phyloP scores from a whole-genome alignment of 2,113 vertebrate species.

The Ophthalmolycus amberensis region DNA sequence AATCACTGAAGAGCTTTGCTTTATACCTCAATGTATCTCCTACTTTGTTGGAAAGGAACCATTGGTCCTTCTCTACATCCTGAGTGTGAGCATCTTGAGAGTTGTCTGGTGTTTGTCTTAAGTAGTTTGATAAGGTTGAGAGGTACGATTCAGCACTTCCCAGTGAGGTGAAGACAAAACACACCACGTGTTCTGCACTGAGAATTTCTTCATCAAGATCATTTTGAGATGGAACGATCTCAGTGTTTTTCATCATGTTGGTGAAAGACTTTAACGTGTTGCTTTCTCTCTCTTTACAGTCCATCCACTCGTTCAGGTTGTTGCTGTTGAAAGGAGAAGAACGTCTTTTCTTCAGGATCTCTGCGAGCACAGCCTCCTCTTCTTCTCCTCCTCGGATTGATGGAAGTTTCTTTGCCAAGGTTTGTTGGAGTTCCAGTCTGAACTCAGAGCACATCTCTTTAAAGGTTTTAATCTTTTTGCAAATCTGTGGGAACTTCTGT shows the following conservation, averaged over 20 bases:
- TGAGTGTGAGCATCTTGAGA: no score
- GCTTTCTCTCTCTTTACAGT: constrained; percentile 56
- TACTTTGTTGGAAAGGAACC: no score
- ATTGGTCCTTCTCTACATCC: no score
- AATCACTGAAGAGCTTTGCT: no score
- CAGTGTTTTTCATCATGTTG: constrained; percentile 42
- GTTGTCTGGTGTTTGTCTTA: background rate
- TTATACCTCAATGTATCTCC: no score
- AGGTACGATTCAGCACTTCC: constrained; percentile 44
- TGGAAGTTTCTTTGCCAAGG: no score
- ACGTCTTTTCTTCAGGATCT: constrained; percentile 30
- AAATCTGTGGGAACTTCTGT: constrained; percentile 59
- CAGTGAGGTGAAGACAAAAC: constrained; percentile 63
- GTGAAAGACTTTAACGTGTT: constrained; percentile 18
- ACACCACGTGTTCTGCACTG: constrained; percentile 19
- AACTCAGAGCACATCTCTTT: constrained; percentile 33
- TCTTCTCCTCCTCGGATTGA: no score
- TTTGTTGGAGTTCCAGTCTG: no score
- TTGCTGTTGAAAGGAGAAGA: constrained; percentile 37
- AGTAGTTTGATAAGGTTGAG: constrained; percentile 35
- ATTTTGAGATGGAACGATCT: background rate
- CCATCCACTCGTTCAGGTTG: constrained; percentile 52
- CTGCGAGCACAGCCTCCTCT: constrained; percentile 52
- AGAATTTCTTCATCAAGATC: background rate
- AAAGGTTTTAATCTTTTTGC: constrained; percentile 48